A percentile compares a stretch with the other conserved stretches of the same genome.
Evolutionary conservation across 2,888 invertebrate species (phyloP).

Genomic region (Eledone cirrhosa): DNA sequence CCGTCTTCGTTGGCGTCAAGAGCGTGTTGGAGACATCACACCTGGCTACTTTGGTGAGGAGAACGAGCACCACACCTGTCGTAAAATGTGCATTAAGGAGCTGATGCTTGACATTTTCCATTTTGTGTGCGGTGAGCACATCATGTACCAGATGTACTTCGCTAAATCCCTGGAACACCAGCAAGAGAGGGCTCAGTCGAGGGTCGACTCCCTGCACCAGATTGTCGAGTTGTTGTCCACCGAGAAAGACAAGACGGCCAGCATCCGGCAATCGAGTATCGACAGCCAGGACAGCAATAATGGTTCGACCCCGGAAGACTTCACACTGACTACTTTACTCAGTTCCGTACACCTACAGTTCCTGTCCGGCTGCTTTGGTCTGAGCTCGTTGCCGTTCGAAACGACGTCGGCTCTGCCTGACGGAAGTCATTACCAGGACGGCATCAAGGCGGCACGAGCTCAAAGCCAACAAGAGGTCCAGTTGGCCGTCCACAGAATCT

Average conservation of each 20-base stretch:
- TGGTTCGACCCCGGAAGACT: conserved; percentile 26
- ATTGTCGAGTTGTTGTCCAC: conserved; percentile 65
- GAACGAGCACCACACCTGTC: conserved; percentile 10
- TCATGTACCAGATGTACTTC: conserved; percentile 39
- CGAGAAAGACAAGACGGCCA: conserved; percentile 46
- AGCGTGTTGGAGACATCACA: conserved; percentile 46
- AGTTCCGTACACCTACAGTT: conserved; percentile 70
- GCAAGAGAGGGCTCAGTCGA: conserved; percentile 64
- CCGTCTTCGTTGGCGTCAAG: conserved; percentile 58
- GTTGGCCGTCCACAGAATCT: conserved; percentile 71
- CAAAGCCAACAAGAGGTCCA: conserved; percentile 70
- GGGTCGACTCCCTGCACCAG: conserved; percentile 67
- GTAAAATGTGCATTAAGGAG: conserved; percentile 34
- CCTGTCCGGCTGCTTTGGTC: conserved; percentile 71
- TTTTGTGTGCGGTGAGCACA: conserved; percentile 54
- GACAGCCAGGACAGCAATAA: conserved; percentile 26
- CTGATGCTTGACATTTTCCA: conserved; percentile 44
- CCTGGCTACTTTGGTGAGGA: conserved; percentile 15
- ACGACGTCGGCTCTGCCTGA: conserved; percentile 58
- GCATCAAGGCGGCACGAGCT: conserved; percentile 70
- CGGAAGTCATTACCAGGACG: conserved; percentile 72
- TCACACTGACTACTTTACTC: conserved; percentile 53
- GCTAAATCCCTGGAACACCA: conserved; percentile 59
- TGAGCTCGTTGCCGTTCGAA: conserved; percentile 59
- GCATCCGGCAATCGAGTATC: conserved; percentile 13